These are phyloP conservation scores for Ophonus ardosiacus DNA, from an alignment of 2,888 invertebrate species.

Conservation along the genomic window DNA sequence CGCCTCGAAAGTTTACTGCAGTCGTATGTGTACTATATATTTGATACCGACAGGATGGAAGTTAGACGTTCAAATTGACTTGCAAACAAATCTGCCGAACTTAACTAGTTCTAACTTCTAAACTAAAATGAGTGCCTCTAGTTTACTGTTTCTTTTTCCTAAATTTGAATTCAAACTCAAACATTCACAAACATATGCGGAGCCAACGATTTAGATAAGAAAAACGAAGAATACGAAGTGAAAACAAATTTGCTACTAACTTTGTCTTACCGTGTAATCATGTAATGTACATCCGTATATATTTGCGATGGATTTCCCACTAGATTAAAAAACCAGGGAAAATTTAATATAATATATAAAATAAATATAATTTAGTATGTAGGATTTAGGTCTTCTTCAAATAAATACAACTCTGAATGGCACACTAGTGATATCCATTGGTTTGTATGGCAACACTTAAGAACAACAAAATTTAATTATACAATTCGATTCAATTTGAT, in stretches of 20 bases:
- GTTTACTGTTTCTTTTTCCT: conserved; percentile 11
- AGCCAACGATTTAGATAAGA: not conserved
- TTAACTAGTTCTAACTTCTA: conserved; percentile 1
- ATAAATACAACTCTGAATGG: too few species aligned
- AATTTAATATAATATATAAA: too few species aligned
- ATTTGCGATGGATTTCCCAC: too few species aligned
- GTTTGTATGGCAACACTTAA: too few species aligned
- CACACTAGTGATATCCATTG: too few species aligned
- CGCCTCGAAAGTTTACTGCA: not conserved
- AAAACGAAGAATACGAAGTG: not conserved
- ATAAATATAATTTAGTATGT: too few species aligned
- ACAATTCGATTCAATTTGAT: too few species aligned
- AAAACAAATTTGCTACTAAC: not conserved
- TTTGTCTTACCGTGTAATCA: not conserved
- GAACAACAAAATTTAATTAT: too few species aligned
- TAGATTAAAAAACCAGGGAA: too few species aligned
- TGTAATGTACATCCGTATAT: not conserved
- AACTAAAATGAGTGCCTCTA: conserved; percentile 1
- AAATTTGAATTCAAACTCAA: not conserved
- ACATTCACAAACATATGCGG: not conserved
- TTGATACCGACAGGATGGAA: conserved; percentile 3
- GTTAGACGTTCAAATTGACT: conserved; percentile 15
- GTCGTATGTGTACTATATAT: not conserved
- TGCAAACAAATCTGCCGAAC: not conserved
- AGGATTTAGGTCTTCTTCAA: too few species aligned